phyloP scores from a whole-genome alignment of 1,140 invertebrate genomes.

The Drosophila murphyi region DNA sequence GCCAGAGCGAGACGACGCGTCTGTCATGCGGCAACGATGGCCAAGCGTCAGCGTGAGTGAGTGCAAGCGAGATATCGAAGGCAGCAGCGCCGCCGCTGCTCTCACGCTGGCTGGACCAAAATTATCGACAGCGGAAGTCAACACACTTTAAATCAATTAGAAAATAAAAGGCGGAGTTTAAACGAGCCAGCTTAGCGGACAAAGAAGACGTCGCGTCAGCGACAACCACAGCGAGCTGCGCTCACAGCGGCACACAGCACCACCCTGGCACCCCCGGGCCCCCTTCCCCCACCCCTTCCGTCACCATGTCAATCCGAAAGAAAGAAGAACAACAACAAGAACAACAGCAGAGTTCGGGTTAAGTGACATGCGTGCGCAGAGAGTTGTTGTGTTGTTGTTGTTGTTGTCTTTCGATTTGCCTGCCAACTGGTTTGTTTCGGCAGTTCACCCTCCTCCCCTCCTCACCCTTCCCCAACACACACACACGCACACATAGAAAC shows the following conservation, averaged over 20 bases:
- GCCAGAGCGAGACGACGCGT: conserved; percentile 52
- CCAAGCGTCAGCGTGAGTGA: conserved; percentile 8
- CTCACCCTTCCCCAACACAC: neutral
- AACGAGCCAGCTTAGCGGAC: conserved; percentile 61
- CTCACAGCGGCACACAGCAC: conserved; percentile 16
- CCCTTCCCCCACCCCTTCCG: neutral
- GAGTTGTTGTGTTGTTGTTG: conserved; percentile 14
- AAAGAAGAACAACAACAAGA: conserved; percentile 19
- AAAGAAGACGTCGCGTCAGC: conserved; percentile 34
- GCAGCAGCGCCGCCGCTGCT: conserved; percentile 25
- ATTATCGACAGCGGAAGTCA: conserved; percentile 83
- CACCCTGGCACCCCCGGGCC: conserved; percentile 25
- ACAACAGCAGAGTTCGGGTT: conserved; percentile 27
- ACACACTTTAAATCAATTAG: conserved; percentile 84
- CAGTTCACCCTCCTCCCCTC: neutral
- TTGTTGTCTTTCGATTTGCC: conserved; percentile 51
- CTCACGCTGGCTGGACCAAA: conserved; percentile 61
- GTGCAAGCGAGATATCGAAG: conserved; percentile 8
- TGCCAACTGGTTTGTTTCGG: conserved; percentile 48
- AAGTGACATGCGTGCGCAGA: conserved; percentile 53
- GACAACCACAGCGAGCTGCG: conserved; percentile 26
- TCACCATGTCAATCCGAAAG: neutral
- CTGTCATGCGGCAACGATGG: conserved; percentile 27
- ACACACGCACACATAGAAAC: neutral
- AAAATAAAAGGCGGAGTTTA: conserved; percentile 84